Evolutionary conservation across 2,113 vertebrate genomes (phyloP).

Genomic region (Pao palembangensis): DNA sequence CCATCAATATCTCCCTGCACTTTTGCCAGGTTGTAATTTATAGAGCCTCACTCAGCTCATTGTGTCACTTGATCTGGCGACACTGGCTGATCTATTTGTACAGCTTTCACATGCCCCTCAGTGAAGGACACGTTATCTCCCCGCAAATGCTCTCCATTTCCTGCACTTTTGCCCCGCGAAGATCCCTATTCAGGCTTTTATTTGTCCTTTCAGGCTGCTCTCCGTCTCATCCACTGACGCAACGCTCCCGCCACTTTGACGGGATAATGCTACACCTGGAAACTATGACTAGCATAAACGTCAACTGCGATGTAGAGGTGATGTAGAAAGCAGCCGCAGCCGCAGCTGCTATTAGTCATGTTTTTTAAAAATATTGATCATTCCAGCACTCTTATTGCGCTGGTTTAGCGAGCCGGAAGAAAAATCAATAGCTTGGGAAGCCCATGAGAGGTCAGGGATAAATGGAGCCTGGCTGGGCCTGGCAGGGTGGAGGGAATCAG

Average conservation of each 20-base stretch:
- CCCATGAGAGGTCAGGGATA: conserved; percentile 50
- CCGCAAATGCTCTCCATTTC: conserved; percentile 12
- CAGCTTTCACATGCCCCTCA: conserved; percentile 37
- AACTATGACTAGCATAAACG: too few relatives aligned
- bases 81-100: conserved; percentile 50
- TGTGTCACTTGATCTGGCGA: conserved; percentile 60
- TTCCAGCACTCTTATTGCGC: conserved; percentile 43
- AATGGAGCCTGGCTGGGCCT: conserved; percentile 37
- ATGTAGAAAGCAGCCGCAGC: background rate
- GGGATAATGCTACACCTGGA: too few relatives aligned
- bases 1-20: conserved; percentile 31
- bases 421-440: conserved; percentile 61
- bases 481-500: conserved; percentile 43
- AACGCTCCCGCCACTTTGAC: background rate
- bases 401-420: conserved; percentile 42
- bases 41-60: conserved; percentile 30
- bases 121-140: conserved; percentile 41
- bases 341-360: conserved; percentile 29
- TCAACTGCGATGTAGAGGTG: background rate
- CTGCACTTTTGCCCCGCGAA: conserved; percentile 3
- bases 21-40: conserved; percentile 52
- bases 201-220: background rate
- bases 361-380: conserved; percentile 60
- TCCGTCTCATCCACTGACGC: background rate
- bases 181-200: background rate